Evolutionary conservation across 2,113 vertebrate genomes (phyloP).

Genomic region (Lamprotornis superbus): DNA sequence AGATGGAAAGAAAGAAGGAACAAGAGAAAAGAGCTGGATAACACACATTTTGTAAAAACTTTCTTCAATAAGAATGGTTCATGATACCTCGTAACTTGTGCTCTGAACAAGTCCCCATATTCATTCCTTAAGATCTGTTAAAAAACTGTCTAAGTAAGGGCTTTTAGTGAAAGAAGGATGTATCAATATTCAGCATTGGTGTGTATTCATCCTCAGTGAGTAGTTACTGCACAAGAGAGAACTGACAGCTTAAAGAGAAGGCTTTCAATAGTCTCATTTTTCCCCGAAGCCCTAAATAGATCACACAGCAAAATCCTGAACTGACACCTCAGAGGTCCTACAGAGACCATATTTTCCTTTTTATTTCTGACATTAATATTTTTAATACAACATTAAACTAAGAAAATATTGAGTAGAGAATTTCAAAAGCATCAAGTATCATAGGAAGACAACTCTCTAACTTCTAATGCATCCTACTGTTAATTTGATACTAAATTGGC

Average conservation of each 20-base stretch:
- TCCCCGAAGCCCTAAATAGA: constrained; percentile 27
- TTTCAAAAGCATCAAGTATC: background rate
- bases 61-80: background rate
- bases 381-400: constrained; percentile 39
- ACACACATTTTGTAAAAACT: background rate
- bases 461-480: background rate
- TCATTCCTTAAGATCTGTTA: background rate
- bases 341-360: background rate
- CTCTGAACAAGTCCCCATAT: background rate
- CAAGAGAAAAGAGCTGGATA: background rate
- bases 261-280: constrained; percentile 19
- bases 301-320: constrained; percentile 49
- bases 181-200: constrained; percentile 33
- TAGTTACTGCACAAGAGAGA: background rate
- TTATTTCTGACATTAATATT: constrained; percentile 20
- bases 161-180: background rate
- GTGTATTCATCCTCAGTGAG: constrained; percentile 19
- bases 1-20: background rate
- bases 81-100: background rate
- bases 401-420: background rate
- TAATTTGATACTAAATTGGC: background rate
- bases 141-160: constrained; percentile 1
- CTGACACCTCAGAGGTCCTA: constrained; percentile 22
- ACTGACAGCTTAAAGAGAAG: constrained; percentile 38
- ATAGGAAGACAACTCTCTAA: background rate